Percentiles rank a stretch among this genome's conserved stretches.
These are phyloP conservation scores for Steinernema feltiae DNA, from an alignment of 1,140 invertebrate genomes.

Conservation along the genomic window DNA sequence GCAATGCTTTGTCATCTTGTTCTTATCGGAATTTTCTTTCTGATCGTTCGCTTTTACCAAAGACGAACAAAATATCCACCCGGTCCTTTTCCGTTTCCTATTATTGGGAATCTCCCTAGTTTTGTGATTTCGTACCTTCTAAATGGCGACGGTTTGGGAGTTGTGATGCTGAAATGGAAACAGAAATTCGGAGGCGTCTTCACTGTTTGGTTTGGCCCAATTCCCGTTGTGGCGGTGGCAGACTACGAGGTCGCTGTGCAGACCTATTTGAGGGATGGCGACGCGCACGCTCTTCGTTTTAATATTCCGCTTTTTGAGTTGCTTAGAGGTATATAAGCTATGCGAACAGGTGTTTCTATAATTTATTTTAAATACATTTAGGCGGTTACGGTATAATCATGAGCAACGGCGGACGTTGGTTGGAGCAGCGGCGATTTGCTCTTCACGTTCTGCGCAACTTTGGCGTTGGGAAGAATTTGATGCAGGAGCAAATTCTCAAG, in stretches of 20 bases:
- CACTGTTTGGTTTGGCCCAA: conserved; percentile 24
- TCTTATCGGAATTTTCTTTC: background rate
- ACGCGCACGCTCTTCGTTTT: background rate
- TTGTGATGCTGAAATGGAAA: conserved; percentile 17
- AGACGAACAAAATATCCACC: background rate
- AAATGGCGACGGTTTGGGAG: background rate
- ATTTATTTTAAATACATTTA: background rate
- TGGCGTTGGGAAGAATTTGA: conserved; percentile 33
- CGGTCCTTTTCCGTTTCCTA: conserved; percentile 22
- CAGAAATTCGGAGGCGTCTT: conserved; percentile 23
- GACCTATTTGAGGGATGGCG: conserved; percentile 22
- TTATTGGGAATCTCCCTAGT: conserved; percentile 22
- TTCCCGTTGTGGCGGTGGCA: conserved; percentile 14
- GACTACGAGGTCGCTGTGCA: conserved; percentile 25
- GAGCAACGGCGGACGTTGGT: conserved; percentile 25
- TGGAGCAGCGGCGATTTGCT: conserved; percentile 32
- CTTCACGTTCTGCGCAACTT: conserved; percentile 24
- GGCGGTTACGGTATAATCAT: conserved; percentile 17
- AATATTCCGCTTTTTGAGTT: background rate
- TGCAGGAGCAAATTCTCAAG: conserved; percentile 28
- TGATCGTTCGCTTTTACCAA: background rate
- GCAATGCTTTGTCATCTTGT: background rate
- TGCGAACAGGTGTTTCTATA: background rate
- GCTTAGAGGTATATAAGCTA: background rate
- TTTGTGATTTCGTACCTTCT: background rate